phyloP scores from a whole-genome alignment of 37 sponge, comb jelly and placozoan species.

The Diacarnus erythraeanus region DNA sequence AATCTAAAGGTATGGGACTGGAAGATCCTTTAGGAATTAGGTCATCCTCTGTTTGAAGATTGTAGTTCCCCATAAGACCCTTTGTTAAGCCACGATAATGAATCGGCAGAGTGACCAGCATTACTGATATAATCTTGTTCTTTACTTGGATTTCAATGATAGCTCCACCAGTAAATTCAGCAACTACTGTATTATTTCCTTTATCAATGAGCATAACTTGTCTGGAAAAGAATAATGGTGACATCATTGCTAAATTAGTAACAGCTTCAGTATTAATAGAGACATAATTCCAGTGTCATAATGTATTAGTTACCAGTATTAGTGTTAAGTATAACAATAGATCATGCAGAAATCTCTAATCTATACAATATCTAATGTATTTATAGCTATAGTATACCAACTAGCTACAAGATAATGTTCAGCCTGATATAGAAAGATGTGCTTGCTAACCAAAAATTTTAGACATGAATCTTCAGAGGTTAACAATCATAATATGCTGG shows the following conservation, averaged over 20 bases:
- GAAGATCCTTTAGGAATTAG: not conserved
- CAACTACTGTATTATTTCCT: not conserved
- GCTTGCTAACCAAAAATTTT: no score
- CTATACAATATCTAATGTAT: no score
- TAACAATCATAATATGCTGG: no score
- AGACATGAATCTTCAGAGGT: no score
- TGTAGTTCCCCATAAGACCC: not conserved
- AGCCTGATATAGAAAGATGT: no score
- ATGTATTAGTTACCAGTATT: no score
- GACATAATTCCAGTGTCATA: no score
- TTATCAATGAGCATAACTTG: not conserved
- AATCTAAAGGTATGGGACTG: not conserved
- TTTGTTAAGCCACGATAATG: not conserved
- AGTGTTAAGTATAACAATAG: no score
- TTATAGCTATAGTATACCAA: no score
- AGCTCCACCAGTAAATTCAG: not conserved
- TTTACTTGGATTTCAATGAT: not conserved
- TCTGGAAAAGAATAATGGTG: no score
- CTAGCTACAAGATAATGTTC: no score
- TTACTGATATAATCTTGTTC: not conserved
- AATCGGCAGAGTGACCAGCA: not conserved
- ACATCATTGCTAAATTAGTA: not conserved
- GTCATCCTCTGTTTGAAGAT: not conserved
- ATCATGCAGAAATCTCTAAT: no score
- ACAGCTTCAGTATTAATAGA: constrained; percentile 3